These are phyloP conservation scores for Berghia stephanieae DNA, from an alignment of 1,140 invertebrate species.

Conservation along the genomic window DNA sequence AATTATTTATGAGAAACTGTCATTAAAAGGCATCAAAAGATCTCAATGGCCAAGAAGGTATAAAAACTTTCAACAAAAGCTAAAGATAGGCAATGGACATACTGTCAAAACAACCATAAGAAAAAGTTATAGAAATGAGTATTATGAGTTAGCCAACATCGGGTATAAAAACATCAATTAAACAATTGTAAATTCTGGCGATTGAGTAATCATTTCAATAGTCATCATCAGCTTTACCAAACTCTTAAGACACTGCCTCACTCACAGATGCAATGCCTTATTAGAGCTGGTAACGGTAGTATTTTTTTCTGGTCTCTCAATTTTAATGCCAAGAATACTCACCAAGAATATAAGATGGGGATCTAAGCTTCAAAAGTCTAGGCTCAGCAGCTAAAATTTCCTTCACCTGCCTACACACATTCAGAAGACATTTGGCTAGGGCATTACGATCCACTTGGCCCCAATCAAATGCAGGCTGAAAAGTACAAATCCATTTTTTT, in stretches of 20 bases:
- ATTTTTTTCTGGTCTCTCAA: too few species aligned
- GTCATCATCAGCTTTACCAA: too few species aligned
- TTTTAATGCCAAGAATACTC: neutral
- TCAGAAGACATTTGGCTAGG: constrained; percentile 67
- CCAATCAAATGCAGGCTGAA: constrained; percentile 69
- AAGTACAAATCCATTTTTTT: too few species aligned
- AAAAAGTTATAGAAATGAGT: too few species aligned
- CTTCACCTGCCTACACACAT: constrained; percentile 62
- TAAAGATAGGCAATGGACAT: neutral
- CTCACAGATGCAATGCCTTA: neutral
- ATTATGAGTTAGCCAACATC: too few species aligned
- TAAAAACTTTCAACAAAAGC: neutral
- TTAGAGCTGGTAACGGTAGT: too few species aligned
- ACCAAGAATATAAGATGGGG: constrained; percentile 72
- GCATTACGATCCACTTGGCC: constrained; percentile 68
- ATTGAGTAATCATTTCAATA: too few species aligned
- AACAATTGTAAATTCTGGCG: neutral
- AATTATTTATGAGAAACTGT: too few species aligned
- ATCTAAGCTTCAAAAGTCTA: constrained; percentile 67
- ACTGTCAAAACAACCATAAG: neutral
- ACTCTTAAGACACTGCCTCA: neutral
- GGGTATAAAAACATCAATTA: too few species aligned
- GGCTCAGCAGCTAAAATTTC: constrained; percentile 64
- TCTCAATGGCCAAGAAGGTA: too few species aligned
- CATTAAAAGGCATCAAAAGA: too few species aligned